phyloP scores from a whole-genome alignment of 2,888 invertebrate genomes.

The Diaphora mendica region DNA sequence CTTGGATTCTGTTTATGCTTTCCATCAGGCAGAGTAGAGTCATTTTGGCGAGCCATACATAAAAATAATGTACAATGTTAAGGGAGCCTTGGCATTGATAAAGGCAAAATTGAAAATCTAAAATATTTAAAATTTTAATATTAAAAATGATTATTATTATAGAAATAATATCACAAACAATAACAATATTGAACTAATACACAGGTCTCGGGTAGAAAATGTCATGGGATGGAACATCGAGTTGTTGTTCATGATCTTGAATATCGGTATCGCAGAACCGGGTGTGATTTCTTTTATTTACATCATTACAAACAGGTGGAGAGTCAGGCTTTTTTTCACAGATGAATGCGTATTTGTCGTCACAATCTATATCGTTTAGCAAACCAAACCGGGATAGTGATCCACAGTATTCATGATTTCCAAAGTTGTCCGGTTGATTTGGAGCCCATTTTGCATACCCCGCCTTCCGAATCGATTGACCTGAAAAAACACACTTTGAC shows the following conservation, averaged over 20 bases:
- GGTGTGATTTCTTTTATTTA: neutral
- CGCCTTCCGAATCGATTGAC: conserved; percentile 55
- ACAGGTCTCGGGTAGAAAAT: neutral
- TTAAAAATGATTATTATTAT: too few species aligned
- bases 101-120: too few species aligned
- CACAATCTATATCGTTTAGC: conserved; percentile 58
- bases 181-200: neutral
- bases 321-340: conserved; percentile 34
- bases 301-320: conserved; percentile 22
- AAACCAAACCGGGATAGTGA: conserved; percentile 50
- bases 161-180: neutral
- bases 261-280: neutral
- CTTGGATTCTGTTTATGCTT: too few species aligned
- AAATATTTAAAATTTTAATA: too few species aligned
- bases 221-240: neutral
- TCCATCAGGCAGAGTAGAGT: too few species aligned
- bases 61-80: too few species aligned
- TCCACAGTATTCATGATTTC: conserved; percentile 57
- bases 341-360: conserved; percentile 20
- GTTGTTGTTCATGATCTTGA: neutral
- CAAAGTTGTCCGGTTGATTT: conserved; percentile 57
- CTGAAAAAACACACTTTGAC: conserved; percentile 37
- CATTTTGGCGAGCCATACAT: too few species aligned
- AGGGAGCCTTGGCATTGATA: too few species aligned
- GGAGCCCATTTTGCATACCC: conserved; percentile 59